Base-by-base conservation (phyloP, 2,888 invertebrate species). In the Bembecia ichneumoniformis region DNA sequence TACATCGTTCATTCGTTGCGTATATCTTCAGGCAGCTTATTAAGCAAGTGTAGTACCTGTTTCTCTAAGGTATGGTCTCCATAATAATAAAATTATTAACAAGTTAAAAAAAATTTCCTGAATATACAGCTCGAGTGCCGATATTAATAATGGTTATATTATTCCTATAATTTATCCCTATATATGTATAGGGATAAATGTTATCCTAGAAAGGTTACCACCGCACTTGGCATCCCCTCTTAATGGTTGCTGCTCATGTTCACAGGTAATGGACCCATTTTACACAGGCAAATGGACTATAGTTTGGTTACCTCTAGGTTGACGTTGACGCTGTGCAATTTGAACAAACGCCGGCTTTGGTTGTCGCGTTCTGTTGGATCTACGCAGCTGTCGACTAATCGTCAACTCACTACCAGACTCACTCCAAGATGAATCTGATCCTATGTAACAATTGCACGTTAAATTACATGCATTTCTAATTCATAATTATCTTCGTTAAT, bases 291-390 rank as follows among this genome's bases (percentile, higher is more conserved):
- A 35, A 35, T 11, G 7, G 11, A 35, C 7, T 9, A 35, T 11
- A 35, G 35, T 11, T 9, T 9, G 1, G 0, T 28, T 28, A 28
- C 28, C 28, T 28, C 28, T 28, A 1, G 28, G 28, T 28, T 28
- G 28, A 28, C 28, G 28, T 28, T 28, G 76, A 3, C 78, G 59
- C 49, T 77, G 80, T 36, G 77, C 74, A 28, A 84, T 71, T 62
- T 86, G 77, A 40, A 88, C 82, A 62, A 83, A 88, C 48, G 88
- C 82, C 1, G 74, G 84, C 52, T 79, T 77, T 11, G 77, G 72
- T 55, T 81, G 76, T 56, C 86, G 73, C 50, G 87, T 84, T 56
- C 87, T 82, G 52, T 82, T 79, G 11, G 87, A 87, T 45, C 87
- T 80, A 1, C 88, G 81, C 64, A 84, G 82, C 55, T 73, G 74